A percentile compares a stretch with the other conserved stretches of the same genome.
phyloP scores from a whole-genome alignment of 2,888 invertebrate genomes.

The Drosophila peninsularis region DNA sequence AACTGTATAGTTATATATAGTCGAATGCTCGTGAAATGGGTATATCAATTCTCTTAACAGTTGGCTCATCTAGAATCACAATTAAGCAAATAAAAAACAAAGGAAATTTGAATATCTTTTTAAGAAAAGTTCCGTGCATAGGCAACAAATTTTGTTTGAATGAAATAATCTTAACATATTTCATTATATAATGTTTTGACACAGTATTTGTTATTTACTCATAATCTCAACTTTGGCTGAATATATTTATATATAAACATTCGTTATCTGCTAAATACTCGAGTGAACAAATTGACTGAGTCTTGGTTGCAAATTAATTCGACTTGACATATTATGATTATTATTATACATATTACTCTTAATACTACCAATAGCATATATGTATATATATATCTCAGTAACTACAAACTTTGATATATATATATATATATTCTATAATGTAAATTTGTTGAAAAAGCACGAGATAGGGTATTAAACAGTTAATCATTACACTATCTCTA shows the following conservation, averaged over 20 bases:
- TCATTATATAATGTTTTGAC: background rate
- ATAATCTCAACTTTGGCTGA: background rate
- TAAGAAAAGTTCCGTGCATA: background rate
- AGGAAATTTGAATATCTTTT: no score
- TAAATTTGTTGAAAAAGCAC: background rate
- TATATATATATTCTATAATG: no score
- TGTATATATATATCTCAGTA: no score
- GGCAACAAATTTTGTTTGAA: no score
- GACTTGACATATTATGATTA: no score
- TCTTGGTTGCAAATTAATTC: no score
- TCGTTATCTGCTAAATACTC: background rate
- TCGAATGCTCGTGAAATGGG: background rate
- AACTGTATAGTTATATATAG: constrained; percentile 13
- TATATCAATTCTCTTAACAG: background rate
- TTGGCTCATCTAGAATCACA: no score
- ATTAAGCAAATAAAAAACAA: background rate
- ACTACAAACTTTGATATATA: no score
- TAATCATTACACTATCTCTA: background rate
- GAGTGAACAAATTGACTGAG: background rate
- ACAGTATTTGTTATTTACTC: background rate
- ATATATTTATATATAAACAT: background rate
- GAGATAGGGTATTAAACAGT: background rate
- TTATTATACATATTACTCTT: no score
- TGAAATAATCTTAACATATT: no score
- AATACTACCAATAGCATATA: no score